Percentiles rank a stretch among this genome's conserved stretches.
phyloP scores from a whole-genome alignment of 2,888 invertebrate genomes.

The Bellardia pandia region DNA sequence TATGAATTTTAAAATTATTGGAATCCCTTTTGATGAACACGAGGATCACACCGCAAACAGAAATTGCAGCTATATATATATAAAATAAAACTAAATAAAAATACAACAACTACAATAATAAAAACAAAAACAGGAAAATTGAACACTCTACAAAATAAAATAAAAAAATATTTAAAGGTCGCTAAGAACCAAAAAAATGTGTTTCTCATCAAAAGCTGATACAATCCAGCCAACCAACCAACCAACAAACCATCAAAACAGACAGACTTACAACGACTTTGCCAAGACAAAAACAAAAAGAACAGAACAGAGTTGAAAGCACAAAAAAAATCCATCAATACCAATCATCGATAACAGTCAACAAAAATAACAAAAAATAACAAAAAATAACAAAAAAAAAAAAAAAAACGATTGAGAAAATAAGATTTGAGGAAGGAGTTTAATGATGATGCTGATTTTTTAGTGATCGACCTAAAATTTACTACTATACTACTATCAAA shows the following conservation, averaged over 20 bases:
- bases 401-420: slow-evolving; percentile 1
- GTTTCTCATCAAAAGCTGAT: slow-evolving; percentile 68
- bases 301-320: slow-evolving; percentile 19
- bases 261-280: slow-evolving; percentile 29
- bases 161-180: slow-evolving; percentile 68
- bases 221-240: slow-evolving; percentile 53
- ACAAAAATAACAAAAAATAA: slow-evolving; percentile 66
- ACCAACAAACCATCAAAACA: slow-evolving; percentile 36
- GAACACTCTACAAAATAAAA: slow-evolving; percentile 51
- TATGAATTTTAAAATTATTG: slow-evolving; percentile 82
- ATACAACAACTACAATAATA: slow-evolving; percentile 26
- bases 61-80: slow-evolving; percentile 31
- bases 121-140: slow-evolving; percentile 60
- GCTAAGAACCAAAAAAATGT: slow-evolving; percentile 45
- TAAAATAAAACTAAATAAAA: too few species aligned
- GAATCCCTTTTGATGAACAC: slow-evolving; percentile 79
- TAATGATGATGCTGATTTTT: slow-evolving; percentile 58
- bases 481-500: slow-evolving; percentile 11
- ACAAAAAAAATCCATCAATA: slow-evolving; percentile 57
- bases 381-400: neutral
- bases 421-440: slow-evolving; percentile 49
- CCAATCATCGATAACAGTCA: slow-evolving; percentile 66
- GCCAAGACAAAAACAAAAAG: slow-evolving; percentile 8
- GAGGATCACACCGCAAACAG: slow-evolving; percentile 71
- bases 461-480: slow-evolving; percentile 53